Conservation (phyloP, 2,797 vertebrate genomes). For the Ispidina picta region DNA sequence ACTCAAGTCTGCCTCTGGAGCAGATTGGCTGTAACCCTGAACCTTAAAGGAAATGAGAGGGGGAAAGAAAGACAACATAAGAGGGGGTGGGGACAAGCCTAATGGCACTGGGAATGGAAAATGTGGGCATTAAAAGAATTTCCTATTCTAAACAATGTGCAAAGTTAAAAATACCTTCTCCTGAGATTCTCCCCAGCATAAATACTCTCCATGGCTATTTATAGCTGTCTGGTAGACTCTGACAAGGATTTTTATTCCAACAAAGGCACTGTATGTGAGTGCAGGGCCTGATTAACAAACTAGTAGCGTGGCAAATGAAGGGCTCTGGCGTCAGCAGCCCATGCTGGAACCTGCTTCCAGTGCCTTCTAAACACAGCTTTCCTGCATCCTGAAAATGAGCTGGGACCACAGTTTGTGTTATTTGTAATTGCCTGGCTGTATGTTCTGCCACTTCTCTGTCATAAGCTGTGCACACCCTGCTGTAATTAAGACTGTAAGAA, state of each 20-base stretch:
- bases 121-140: conserved; percentile 76
- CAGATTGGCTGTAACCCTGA: conserved; percentile 51
- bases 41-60: conserved; percentile 57
- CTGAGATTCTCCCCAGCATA: conserved; percentile 69
- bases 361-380: conserved; percentile 29
- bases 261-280: conserved; percentile 72
- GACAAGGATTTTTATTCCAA: conserved; percentile 77
- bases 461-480: neutral
- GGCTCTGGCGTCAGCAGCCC: neutral
- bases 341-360: conserved; percentile 15
- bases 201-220: conserved; percentile 74
- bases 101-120: conserved; percentile 71
- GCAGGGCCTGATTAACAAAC: conserved; percentile 33
- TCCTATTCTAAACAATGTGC: conserved; percentile 78
- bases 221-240: conserved; percentile 70
- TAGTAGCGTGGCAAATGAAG: conserved; percentile 72
- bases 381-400: conserved; percentile 5
- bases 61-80: neutral
- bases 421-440: neutral
- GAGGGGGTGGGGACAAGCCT: conserved; percentile 19
- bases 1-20: conserved; percentile 46
- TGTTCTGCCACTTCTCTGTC: neutral
- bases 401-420: neutral
- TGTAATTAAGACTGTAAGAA: conserved; percentile 5
- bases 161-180: conserved; percentile 77